Evolutionary conservation across 2,797 vertebrate species (phyloP).

Genomic region (Lithobates pipiens): DNA sequence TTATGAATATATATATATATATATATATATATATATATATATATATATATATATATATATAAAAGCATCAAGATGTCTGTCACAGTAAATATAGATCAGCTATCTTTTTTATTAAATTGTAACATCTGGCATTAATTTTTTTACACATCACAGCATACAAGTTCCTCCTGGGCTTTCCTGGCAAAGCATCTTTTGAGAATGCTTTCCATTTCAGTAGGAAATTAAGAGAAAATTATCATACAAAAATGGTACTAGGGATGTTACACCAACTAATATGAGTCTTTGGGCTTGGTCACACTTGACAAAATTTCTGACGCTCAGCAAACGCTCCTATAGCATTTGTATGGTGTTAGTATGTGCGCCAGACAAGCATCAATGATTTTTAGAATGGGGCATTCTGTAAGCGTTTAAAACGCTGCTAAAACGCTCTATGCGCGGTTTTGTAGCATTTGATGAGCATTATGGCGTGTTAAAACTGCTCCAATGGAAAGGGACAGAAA

Average conservation of each 20-base stretch:
- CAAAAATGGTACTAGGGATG: conserved; percentile 3
- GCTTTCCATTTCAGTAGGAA: conserved; percentile 27
- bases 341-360: no score
- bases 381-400: no score
- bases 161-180: conserved; percentile 53
- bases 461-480: no score
- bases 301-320: no score
- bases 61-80: conserved; percentile 16
- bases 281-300: not conserved
- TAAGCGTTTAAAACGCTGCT: no score
- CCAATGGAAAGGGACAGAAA: no score
- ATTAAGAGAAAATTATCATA: conserved; percentile 28
- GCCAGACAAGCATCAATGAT: no score
- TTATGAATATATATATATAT: not conserved
- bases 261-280: not conserved
- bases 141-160: conserved; percentile 54
- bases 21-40: no score
- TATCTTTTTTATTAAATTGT: conserved; percentile 44
- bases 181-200: conserved; percentile 45
- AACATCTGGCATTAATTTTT: conserved; percentile 60
- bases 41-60: no score
- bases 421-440: no score
- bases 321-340: no score
- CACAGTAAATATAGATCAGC: conserved; percentile 32
- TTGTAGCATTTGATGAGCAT: no score